Evolutionary conservation across 2,888 invertebrate genomes (phyloP), one percentile per base, ranked within the genome.

Genomic region (Pseudococcus longispinus): DNA sequence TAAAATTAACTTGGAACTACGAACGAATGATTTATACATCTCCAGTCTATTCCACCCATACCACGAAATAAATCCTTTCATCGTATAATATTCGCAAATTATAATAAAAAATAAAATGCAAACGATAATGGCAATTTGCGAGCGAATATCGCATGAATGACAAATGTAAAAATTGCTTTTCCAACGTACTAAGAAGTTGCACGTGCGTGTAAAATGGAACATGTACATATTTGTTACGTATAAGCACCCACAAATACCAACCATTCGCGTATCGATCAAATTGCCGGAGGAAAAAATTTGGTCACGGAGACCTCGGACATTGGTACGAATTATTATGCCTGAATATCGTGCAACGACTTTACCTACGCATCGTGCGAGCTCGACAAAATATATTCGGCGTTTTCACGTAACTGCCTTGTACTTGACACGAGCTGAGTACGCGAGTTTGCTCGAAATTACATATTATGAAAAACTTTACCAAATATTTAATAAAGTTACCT

Each of bases 231-330:
- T 37, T 37, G 37, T 37, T n/a, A 37, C 65, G 65, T 74, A 74
- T 74, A 42, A 29, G 29, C 60, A 23, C 60, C 60, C 20, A 60
- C 23, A 60, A 60, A 60, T 60, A 60, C 60, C 55, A 55, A 46
- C 46, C 51, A 51, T 60, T 80, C 20, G 77, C 20, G 20, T 42
- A 80, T 80, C 77, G 77, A 80, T 80, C 42, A 80, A 60, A 60
- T 42, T 20, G 42, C 42, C n/a, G 13, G 77, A 60, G 23, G 84
- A 29, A 84, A 32, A 84, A 84, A 84, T 84, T 84, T 55, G 84
- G 84, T 84, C 84, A 60, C 84, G 84, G 84, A 84, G 84, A 84
- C 84, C 46, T 84, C 84, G 84, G 84, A 84, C 84, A 84, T 84
- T 84, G 84, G 84, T 84, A 84, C 84, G 84, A 84, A 84, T 84